These are phyloP conservation scores for Drosophila longiperda DNA, from an alignment of 2,888 invertebrate genomes.

Conservation along the genomic window DNA sequence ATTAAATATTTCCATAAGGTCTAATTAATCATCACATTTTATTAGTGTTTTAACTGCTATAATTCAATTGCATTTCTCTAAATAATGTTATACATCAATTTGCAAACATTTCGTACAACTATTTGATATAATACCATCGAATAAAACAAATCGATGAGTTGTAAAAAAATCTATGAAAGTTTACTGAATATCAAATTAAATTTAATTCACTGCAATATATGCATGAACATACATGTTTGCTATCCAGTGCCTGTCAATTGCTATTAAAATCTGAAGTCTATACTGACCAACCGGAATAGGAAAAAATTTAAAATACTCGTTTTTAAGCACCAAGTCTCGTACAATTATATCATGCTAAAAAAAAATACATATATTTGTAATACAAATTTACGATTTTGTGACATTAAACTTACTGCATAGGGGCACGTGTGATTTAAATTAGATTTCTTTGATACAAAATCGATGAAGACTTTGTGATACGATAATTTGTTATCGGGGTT, in stretches of 20 bases:
- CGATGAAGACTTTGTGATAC: slow-evolving; percentile 9
- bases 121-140: background rate
- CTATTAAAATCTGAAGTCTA: slow-evolving; percentile 11
- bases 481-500: background rate
- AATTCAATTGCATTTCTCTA: background rate
- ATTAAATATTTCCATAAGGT: background rate
- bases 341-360: slow-evolving; percentile 23
- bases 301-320: slow-evolving; percentile 8
- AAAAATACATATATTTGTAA: background rate
- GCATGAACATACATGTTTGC: background rate
- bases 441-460: background rate
- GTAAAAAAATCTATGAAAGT: background rate
- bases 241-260: slow-evolving; percentile 16
- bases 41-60: too few relatives aligned
- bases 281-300: slow-evolving; percentile 42
- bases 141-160: background rate
- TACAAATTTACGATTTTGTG: background rate
- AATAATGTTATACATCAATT: background rate
- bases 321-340: slow-evolving; percentile 14
- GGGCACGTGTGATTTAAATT: slow-evolving; percentile 51
- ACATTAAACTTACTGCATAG: slow-evolving; percentile 18
- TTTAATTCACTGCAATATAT: background rate
- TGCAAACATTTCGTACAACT: background rate
- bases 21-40: background rate
- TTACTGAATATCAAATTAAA: background rate